Conservation (phyloP, 2,113 vertebrate genomes). For the Oreotrochilus melanogaster region DNA sequence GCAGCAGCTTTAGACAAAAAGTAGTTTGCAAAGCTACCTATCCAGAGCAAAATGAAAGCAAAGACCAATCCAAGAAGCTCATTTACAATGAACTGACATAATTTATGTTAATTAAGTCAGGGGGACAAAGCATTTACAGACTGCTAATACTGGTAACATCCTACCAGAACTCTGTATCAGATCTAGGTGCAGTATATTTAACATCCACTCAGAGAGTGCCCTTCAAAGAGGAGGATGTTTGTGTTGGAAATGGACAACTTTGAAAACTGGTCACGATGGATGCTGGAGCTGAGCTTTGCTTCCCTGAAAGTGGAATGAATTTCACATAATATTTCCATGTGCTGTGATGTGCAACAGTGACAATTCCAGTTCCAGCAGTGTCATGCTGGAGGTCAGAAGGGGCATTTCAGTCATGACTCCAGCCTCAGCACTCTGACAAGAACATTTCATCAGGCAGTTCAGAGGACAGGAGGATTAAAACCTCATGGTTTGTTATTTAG, state of each 20-base stretch:
- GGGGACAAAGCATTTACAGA: neutral
- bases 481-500: rapidly evolving
- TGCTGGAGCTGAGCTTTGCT: neutral
- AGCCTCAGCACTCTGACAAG: neutral
- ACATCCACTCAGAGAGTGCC: neutral
- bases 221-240: neutral
- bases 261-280: neutral
- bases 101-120: neutral
- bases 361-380: neutral
- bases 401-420: neutral
- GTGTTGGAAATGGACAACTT: neutral
- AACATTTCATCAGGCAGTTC: neutral
- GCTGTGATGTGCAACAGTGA: neutral
- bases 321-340: neutral
- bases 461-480: neutral
- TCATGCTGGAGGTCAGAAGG: neutral
- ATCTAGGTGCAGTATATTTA: neutral
- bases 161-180: neutral
- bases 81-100: neutral
- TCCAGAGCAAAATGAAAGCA: neutral
- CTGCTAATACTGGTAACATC: rapidly evolving
- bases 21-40: neutral
- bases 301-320: neutral
- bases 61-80: neutral
- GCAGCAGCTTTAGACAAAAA: neutral